A percentile compares a stretch with the other conserved stretches of the same genome.
Evolutionary conservation across 2,888 invertebrate species (phyloP).

Genomic region (Tenthredo livida): DNA sequence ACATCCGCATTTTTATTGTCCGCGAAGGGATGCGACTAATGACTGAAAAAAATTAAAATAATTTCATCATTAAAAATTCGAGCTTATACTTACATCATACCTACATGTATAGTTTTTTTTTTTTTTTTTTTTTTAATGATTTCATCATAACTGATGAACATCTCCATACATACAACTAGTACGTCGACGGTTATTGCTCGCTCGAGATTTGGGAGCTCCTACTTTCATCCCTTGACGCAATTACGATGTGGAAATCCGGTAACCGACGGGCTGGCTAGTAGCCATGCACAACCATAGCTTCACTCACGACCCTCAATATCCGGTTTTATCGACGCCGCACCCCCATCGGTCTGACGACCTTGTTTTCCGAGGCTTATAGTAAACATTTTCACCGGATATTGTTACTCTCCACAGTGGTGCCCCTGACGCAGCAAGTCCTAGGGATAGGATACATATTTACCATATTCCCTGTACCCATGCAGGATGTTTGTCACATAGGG

Average conservation of each 20-base stretch:
- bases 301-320: constrained; percentile 39
- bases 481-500: neutral
- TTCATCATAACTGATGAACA: neutral
- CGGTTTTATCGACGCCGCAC: constrained; percentile 33
- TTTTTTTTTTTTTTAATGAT: neutral
- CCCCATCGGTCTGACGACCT: constrained; percentile 8
- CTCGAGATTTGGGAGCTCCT: neutral
- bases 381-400: constrained; percentile 46
- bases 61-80: neutral
- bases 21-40: neutral
- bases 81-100: too few relatives aligned
- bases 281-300: constrained; percentile 13
- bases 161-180: neutral
- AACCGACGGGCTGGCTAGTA: constrained; percentile 4
- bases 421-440: neutral
- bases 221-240: constrained; percentile 13
- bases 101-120: too few relatives aligned
- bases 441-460: constrained; percentile 10
- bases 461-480: neutral
- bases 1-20: neutral
- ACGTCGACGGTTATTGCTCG: neutral
- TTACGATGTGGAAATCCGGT: constrained; percentile 38
- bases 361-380: constrained; percentile 28
- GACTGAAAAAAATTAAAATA: neutral
- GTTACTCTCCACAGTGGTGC: constrained; percentile 13